Evolutionary conservation across 1,140 invertebrate species (phyloP).

Genomic region (Cylas formicarius): DNA sequence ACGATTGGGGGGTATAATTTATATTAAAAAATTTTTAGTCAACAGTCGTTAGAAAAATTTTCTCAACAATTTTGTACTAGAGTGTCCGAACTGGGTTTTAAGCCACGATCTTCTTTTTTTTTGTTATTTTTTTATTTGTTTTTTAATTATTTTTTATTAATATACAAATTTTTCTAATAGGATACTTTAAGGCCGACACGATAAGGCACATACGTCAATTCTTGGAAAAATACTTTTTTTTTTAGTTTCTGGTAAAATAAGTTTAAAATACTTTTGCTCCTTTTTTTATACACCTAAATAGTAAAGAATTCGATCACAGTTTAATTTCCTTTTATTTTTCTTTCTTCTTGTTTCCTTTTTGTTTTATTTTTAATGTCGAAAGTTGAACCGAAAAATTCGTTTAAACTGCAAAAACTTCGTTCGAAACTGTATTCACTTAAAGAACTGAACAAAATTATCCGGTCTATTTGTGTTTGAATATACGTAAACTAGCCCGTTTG

Average conservation of each 20-base stretch:
- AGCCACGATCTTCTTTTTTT: conserved; percentile 30
- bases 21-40: conserved; percentile 9
- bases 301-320: conserved; percentile 26
- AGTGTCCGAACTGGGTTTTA: conserved; percentile 19
- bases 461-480: conserved; percentile 27
- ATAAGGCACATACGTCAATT: conserved; percentile 40
- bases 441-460: conserved; percentile 6
- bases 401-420: conserved; percentile 14
- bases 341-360: conserved; percentile 28
- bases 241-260: conserved; percentile 34
- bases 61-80: conserved; percentile 33
- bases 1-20: conserved; percentile 15
- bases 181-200: conserved; percentile 40
- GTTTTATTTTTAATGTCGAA: conserved; percentile 18
- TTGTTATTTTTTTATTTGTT: conserved; percentile 29
- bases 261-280: conserved; percentile 23
- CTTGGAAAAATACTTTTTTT: conserved; percentile 36
- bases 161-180: conserved; percentile 40
- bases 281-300: conserved; percentile 30
- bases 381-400: conserved; percentile 6
- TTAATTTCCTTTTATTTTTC: conserved; percentile 21
- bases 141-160: conserved; percentile 36
- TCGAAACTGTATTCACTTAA: conserved; percentile 5
- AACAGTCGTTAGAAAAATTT: too few relatives aligned
- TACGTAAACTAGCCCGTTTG: conserved; percentile 33